Conservation (phyloP, 2,888 invertebrate species). For the Dasysyrphus tricinctus region DNA sequence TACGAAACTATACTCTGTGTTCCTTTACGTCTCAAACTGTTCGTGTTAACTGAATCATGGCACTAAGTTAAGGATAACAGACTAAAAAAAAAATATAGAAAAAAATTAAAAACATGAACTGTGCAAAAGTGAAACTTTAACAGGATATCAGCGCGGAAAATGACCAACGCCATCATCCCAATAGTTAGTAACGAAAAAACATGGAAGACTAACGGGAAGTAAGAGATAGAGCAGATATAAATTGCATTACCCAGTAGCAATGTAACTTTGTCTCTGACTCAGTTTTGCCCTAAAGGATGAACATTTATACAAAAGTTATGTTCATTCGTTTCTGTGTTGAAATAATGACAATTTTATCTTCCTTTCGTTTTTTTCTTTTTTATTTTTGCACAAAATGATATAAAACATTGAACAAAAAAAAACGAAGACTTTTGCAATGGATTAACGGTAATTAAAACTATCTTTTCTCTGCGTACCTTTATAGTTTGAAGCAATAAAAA, state of each 20-base stretch:
- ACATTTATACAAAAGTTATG: slow-evolving; percentile 59
- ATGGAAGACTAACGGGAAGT: slow-evolving; percentile 1
- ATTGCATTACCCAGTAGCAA: slow-evolving; percentile 48
- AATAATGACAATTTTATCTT: slow-evolving; percentile 75
- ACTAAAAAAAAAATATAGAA: slow-evolving; percentile 22
- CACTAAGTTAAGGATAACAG: slow-evolving; percentile 42
- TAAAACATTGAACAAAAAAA: slow-evolving; percentile 16
- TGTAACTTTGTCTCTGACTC: slow-evolving; percentile 55
- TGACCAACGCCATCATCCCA: slow-evolving; percentile 62
- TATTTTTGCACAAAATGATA: slow-evolving; percentile 33
- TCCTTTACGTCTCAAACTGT: slow-evolving; percentile 37
- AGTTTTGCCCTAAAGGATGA: slow-evolving; percentile 24
- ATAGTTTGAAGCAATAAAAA: slow-evolving; percentile 55
- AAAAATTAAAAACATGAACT: slow-evolving; percentile 47
- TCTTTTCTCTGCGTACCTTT: slow-evolving; percentile 15
- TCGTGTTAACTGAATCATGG: slow-evolving; percentile 66
- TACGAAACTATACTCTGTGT: slow-evolving; percentile 63
- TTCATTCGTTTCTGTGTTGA: slow-evolving; percentile 58
- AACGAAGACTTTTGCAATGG: slow-evolving; percentile 61
- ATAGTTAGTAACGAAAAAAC: slow-evolving; percentile 11
- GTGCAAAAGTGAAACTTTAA: slow-evolving; percentile 67
- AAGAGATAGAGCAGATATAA: slow-evolving; percentile 45
- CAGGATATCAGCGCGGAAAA: slow-evolving; percentile 69
- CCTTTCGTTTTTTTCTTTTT: slow-evolving; percentile 8
- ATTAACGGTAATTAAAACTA: slow-evolving; percentile 73